Base-by-base conservation (phyloP, 2,888 invertebrate genomes). In the Ptychoptera contaminata region DNA sequence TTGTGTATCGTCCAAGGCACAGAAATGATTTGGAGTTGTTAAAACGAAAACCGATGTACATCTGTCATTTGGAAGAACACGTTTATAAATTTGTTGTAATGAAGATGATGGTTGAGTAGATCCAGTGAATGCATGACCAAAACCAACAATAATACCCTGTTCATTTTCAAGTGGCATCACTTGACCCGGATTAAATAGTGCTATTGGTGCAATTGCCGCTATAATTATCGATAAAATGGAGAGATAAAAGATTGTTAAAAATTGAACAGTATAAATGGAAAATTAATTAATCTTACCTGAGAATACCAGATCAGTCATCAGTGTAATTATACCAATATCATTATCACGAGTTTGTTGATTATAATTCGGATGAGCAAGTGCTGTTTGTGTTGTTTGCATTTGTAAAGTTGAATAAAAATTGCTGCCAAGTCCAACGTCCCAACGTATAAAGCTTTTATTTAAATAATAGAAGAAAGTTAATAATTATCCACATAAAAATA, bases 291-390 rank as follows among this genome's bases (percentile, higher is more conserved):
- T 32, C 10, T 41, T 41, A 12, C 41, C 45, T 16, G 45, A 23
- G 4, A 29, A 36, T 12, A 42, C 23, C n/a, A 42, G 14, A 11
- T 38, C 35, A 30, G 37, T 41, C 7, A 8, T n/a, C 3, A 47
- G 39, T 8, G 43, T 43, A 16, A 44, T 39, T 6, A 47, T 15
- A 10, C 12, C 44, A 30, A 44, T 42, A 23, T 47, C 47, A 39
- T 43, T 40, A 16, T 36, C 35, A n/a, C 45, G 37, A n/a, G 32
- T 37, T 2, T 11, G 6, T 16, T 23, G 16, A 34, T 32, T 23
- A 16, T 40, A 45, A 14, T 38, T 14, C 2, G 41, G 41, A 42
- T 42, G 41, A n/a, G 31, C 8, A 11, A 29, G 31, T 12, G 36
- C 8, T 2, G 8, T 6, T 11, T n/a, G 36, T 6, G 12, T 10